phyloP scores from a whole-genome alignment of 2,113 vertebrate species.

The Rana temporaria region DNA sequence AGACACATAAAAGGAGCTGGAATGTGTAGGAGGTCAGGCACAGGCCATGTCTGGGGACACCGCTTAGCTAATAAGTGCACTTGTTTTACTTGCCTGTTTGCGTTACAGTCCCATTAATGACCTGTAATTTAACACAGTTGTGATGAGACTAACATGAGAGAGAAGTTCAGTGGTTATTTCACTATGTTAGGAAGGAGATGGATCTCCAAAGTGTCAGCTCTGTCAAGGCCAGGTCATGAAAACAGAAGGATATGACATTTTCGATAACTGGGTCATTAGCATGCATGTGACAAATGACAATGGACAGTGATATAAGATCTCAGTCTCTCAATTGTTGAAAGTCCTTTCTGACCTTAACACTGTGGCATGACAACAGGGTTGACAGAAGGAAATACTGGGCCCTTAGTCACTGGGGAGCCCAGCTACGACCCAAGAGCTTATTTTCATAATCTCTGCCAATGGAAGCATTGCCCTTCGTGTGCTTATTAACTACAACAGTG shows the following conservation, averaged over 20 bases:
- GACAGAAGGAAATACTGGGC: too few relatives aligned
- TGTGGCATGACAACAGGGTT: too few relatives aligned
- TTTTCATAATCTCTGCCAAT: too few relatives aligned
- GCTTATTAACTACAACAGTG: too few relatives aligned
- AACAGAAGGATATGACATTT: constrained; percentile 1
- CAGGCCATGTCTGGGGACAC: constrained; percentile 72
- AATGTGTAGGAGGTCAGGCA: constrained; percentile 78
- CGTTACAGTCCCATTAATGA: constrained; percentile 91
- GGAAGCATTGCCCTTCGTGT: too few relatives aligned
- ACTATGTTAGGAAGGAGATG: constrained; percentile 7
- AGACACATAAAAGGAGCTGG: constrained; percentile 75
- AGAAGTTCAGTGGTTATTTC: constrained; percentile 21
- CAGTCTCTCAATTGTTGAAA: too few relatives aligned
- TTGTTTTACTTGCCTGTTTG: constrained; percentile 90
- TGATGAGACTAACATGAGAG: constrained; percentile 64
- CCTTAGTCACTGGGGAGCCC: too few relatives aligned
- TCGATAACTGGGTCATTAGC: too few relatives aligned
- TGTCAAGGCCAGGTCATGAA: constrained; percentile 4
- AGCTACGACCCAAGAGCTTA: too few relatives aligned
- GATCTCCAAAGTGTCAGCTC: constrained; percentile 1
- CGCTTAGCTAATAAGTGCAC: constrained; percentile 77
- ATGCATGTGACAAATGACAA: constrained; percentile 8
- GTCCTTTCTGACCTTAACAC: too few relatives aligned
- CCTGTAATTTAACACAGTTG: constrained; percentile 93
- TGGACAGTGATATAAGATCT: too few relatives aligned